Base-by-base conservation (phyloP, 2,797 vertebrate species). In the Muscicapa comitata region DNA sequence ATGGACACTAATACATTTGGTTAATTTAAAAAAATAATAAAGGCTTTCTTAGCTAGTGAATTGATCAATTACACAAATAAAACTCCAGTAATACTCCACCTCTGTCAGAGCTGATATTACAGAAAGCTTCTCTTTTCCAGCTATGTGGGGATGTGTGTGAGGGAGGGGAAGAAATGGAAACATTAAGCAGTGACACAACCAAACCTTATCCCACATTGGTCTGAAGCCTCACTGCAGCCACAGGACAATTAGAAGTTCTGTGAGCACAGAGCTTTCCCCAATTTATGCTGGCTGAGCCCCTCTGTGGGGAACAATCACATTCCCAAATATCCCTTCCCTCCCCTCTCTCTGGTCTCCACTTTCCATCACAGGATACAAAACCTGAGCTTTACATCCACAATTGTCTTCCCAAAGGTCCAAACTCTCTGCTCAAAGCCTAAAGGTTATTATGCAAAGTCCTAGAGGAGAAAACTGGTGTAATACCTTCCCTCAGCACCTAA, bases 361-460 rank as follows among this genome's bases (percentile, higher is more conserved):
- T 91, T 33, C 73, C 43, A n/a, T 16, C 12, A 16, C 21, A 25
- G 31, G 59, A 26, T 13, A 31, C 26, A 25, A 59, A 77, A 66
- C 3, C 70, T 10, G 65, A 67, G 57, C 20, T 86, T 72, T 20
- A 17, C 67, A 54, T 21, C 59, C 66, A 24, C 16, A 23, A 1
- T 17, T 13, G 11, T 65, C 96, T 90, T 86, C 89, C 88, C 88
- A 80, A 91, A 90, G 86, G 43, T 61, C 62, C 58, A 58, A 42
- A 54, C 23, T 50, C 55, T 14, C 48, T 65, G 61, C 58, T 43
- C 53, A 43, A 79, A 81, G 38, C 88, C 93, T 86, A 95, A 78
- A 96, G 86, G 91, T 90, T 93, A 29, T 78, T 71, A 51, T 70
- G 31, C 37, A 50, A 88, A 73, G 73, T 91, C 84, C 87, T 93